phyloP scores from a whole-genome alignment of 2,888 invertebrate species.

The Scaeva pyrastri region DNA sequence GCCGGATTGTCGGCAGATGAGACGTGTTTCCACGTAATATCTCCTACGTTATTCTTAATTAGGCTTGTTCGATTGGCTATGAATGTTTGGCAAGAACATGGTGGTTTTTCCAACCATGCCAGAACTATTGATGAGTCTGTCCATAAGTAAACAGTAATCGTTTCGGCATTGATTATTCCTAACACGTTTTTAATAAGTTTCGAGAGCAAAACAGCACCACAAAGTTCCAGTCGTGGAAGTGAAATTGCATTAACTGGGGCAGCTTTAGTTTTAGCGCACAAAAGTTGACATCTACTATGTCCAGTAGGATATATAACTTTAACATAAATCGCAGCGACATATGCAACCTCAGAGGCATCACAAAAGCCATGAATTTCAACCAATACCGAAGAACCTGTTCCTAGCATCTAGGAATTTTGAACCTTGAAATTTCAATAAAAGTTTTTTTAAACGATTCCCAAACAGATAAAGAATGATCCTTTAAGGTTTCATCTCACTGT shows the following conservation, averaged over 20 bases:
- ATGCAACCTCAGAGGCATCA: conserved; percentile 38
- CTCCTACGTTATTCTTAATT: conserved; percentile 41
- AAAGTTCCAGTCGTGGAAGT: conserved; percentile 62
- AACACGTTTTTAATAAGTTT: conserved; percentile 27
- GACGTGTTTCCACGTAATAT: conserved; percentile 41
- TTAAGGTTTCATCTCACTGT: conserved; percentile 30
- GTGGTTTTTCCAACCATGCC: conserved; percentile 28
- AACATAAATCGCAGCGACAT: conserved; percentile 16
- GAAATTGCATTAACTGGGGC: conserved; percentile 62
- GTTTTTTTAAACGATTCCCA: conserved; percentile 47
- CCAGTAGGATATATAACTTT: neutral
- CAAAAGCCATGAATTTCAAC: conserved; percentile 47
- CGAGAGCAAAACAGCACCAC: conserved; percentile 61
- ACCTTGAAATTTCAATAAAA: conserved; percentile 38
- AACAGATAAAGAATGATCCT: conserved; percentile 4
- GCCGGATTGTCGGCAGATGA: conserved; percentile 53
- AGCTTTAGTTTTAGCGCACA: conserved; percentile 63
- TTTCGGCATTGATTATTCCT: neutral
- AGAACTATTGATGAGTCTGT: conserved; percentile 42
- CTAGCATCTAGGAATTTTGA: conserved; percentile 56
- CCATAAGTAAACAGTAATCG: conserved; percentile 17
- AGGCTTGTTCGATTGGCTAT: conserved; percentile 55
- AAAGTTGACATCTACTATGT: neutral
- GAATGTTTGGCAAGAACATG: conserved; percentile 45
- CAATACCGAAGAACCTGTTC: neutral